These are phyloP conservation scores for Philopedon plagiatum DNA, from an alignment of 2,888 invertebrate species.

Conservation along the genomic window DNA sequence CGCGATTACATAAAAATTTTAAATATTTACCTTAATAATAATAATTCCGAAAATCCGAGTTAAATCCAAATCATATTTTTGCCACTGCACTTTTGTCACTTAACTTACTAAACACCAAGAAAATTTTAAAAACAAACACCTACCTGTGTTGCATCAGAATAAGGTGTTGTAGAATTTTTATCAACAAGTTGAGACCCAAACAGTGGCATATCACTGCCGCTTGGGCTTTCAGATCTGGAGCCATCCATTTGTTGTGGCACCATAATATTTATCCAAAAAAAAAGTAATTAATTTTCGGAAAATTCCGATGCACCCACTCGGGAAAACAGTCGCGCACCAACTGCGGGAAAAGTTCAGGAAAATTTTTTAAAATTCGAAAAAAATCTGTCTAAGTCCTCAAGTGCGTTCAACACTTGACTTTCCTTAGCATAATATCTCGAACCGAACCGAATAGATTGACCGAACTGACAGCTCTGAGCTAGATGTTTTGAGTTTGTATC, in stretches of 20 bases:
- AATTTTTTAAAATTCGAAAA: conserved; percentile 31
- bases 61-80: conserved; percentile 32
- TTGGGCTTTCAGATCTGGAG: conserved; percentile 65
- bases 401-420: conserved; percentile 63
- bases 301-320: conserved; percentile 32
- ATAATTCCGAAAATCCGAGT: neutral
- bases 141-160: conserved; percentile 98
- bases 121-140: conserved; percentile 64
- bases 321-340: conserved; percentile 36
- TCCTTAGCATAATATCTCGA: conserved; percentile 62
- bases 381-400: conserved; percentile 64
- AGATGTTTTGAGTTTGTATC: conserved; percentile 68
- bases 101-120: conserved; percentile 16
- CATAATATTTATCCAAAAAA: conserved; percentile 78
- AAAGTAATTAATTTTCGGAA: conserved; percentile 17
- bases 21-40: conserved; percentile 32
- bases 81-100: conserved; percentile 30
- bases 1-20: neutral
- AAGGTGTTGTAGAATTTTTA: conserved; percentile 93
- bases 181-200: conserved; percentile 94
- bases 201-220: conserved; percentile 77
- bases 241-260: conserved; percentile 80
- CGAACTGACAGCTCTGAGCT: conserved; percentile 74
- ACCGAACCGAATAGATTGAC: conserved; percentile 63
- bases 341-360: conserved; percentile 5